Conservation (phyloP, 1,140 invertebrate species). For the Trichoplusia ni region DNA sequence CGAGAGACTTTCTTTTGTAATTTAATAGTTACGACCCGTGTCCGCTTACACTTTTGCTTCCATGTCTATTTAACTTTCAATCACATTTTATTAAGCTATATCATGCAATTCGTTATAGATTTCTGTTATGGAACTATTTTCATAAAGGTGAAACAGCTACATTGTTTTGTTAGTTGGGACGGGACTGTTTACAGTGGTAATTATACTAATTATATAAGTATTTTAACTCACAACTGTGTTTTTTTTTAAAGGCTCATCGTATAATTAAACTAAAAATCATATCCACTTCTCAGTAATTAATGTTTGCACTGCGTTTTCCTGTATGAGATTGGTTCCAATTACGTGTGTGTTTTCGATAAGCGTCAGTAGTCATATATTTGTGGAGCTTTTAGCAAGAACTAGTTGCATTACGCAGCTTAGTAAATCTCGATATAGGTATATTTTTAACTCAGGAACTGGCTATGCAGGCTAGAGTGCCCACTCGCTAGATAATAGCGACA, state of each 20-base stretch:
- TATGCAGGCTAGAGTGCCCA: not conserved
- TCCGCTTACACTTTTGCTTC: conserved; percentile 57
- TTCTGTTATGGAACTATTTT: not conserved
- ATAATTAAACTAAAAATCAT: conserved; percentile 14
- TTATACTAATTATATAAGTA: no score
- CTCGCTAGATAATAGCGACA: conserved; percentile 14
- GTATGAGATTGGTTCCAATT: not conserved
- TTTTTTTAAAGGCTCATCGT: no score
- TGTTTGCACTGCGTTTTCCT: not conserved
- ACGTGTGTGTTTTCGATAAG: conserved; percentile 1
- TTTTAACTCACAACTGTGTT: no score
- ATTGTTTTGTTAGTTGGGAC: not conserved
- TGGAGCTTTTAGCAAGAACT: conserved; percentile 10
- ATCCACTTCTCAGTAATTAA: not conserved
- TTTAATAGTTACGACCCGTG: conserved; percentile 55
- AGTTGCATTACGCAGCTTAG: conserved; percentile 20
- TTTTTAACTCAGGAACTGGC: conserved; percentile 26
- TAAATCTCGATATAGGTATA: conserved; percentile 14
- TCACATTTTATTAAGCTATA: conserved; percentile 33
- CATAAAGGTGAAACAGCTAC: not conserved
- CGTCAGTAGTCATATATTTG: conserved; percentile 1
- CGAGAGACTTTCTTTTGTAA: conserved; percentile 69
- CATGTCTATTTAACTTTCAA: conserved; percentile 60
- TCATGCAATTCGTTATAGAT: conserved; percentile 23
- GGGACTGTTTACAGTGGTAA: no score